Evolutionary conservation across 2,797 vertebrate genomes (phyloP), one percentile per base, ranked within the genome.

Genomic region (Falco naumanni): DNA sequence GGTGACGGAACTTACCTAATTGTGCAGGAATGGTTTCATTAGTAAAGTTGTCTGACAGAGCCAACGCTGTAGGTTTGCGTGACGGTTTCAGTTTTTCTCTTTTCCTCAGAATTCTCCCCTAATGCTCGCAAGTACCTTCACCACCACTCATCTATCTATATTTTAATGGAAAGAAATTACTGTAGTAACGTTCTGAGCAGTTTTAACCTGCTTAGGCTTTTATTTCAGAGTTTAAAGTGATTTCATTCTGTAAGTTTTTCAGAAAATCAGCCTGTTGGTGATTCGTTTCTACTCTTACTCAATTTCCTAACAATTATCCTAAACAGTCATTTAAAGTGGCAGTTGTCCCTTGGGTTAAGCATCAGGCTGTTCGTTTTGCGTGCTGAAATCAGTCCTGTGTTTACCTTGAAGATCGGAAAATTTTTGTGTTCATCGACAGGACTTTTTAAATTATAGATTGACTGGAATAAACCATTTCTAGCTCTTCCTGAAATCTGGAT

Each of bases 81-180:
- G 39, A 0, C 5, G 1, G 12, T 25, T 41, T 11, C 29, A 47
- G n/a, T 11, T 51, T 69, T 78, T 77, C 29, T 33, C 17, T 63
- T 61, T 53, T 43, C 41, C 29, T 65, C 39, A 7, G 37, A 6
- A 5, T 34, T 72, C 43, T 57, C 8, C 28, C 41, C 18, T 41
- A 10, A 14, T 20, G 47, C 47, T 63, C 43, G 26, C 50, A 48
- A 3, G 26, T 53, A 24, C 47, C 24, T 60, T 11, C 59, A 16
- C 2, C 1, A 0, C 28, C 4, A 0, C 45, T 74, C 9, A 3
- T 11, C 16, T 7, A 2, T 31, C 24, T 48, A 0, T 7, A 2
- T 54, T 59, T 41, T 43, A 56, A 41, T 8, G n/a, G 28, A 28
- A 41, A 28, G 47, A 57, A 48, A 37, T 50, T 10, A 33, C 59